These are phyloP conservation scores for Holothuria leucospilota DNA, from an alignment of 53 echinoderm and acorn worm genomes.

Conservation along the genomic window DNA sequence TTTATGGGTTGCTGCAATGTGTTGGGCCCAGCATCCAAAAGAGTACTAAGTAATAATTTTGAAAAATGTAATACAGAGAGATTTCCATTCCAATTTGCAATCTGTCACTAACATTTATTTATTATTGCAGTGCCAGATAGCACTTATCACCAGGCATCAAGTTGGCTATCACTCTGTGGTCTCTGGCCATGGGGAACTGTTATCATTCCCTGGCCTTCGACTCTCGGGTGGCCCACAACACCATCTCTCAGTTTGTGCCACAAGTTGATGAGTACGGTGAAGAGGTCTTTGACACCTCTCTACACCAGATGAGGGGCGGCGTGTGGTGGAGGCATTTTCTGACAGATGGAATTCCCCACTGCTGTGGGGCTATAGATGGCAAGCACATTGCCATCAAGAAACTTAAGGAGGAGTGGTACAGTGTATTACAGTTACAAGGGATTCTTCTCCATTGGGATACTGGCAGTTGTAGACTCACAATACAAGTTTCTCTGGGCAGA, in stretches of 20 bases:
- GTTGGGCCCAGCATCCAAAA: constrained; percentile 29
- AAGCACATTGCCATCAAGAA: constrained; percentile 58
- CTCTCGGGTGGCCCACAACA: neutral
- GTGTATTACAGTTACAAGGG: constrained; percentile 61
- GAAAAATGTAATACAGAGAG: too few relatives aligned
- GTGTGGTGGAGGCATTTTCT: constrained; percentile 30
- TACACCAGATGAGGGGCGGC: constrained; percentile 49
- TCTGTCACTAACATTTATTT: too few relatives aligned
- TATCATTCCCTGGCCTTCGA: too few relatives aligned
- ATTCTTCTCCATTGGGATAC: constrained; percentile 33
- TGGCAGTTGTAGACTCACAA: constrained; percentile 49
- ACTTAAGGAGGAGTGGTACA: constrained; percentile 36
- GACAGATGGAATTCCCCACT: constrained; percentile 57
- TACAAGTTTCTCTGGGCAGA: constrained; percentile 44
- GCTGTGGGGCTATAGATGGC: constrained; percentile 57
- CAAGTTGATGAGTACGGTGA: neutral
- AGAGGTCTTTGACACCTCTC: constrained; percentile 17
- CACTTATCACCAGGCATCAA: too few relatives aligned
- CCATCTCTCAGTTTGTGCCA: neutral
- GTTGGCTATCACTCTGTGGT: too few relatives aligned
- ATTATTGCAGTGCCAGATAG: too few relatives aligned
- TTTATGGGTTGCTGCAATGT: neutral
- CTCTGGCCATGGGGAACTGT: too few relatives aligned
- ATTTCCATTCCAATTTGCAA: too few relatives aligned
- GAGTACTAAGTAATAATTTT: too few relatives aligned